phyloP scores from a whole-genome alignment of 64 coral and sea anemone genomes.

The Montipora foliosa region DNA sequence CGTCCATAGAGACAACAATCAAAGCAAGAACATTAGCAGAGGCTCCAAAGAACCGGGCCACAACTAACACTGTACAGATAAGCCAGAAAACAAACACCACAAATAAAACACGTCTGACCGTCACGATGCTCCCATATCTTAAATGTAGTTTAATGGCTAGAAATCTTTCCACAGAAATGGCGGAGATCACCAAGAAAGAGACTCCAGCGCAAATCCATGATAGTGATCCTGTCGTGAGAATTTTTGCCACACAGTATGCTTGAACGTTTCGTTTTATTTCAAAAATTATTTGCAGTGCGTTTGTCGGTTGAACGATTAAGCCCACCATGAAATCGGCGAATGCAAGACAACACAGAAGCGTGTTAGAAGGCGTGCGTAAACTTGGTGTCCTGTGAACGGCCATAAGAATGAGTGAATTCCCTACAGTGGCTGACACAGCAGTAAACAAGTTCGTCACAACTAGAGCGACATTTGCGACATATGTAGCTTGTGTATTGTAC shows the following conservation, averaged over 20 bases:
- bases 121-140: conserved; percentile 43
- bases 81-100: conserved; percentile 36
- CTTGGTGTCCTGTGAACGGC: conserved; percentile 56
- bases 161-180: conserved; percentile 71
- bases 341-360: conserved; percentile 70
- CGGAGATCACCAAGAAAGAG: conserved; percentile 44
- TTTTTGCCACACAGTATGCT: conserved; percentile 40
- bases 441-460: conserved; percentile 37
- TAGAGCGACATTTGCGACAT: conserved; percentile 40
- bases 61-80: conserved; percentile 27
- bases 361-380: conserved; percentile 70
- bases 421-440: conserved; percentile 3
- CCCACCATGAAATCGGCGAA: conserved; percentile 71
- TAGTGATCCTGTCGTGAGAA: conserved; percentile 47
- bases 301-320: conserved; percentile 44
- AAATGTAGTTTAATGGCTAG: conserved; percentile 61
- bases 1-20: conserved; percentile 41
- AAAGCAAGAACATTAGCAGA: conserved; percentile 43
- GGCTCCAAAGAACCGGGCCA: conserved; percentile 60
- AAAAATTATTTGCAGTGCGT: conserved; percentile 56
- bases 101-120: conserved; percentile 30
- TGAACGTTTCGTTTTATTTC: conserved; percentile 48
- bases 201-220: conserved; percentile 69
- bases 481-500: background rate
- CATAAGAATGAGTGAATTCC: conserved; percentile 49